phyloP scores from a whole-genome alignment of 2,888 invertebrate genomes.

The Tenthredo notha region DNA sequence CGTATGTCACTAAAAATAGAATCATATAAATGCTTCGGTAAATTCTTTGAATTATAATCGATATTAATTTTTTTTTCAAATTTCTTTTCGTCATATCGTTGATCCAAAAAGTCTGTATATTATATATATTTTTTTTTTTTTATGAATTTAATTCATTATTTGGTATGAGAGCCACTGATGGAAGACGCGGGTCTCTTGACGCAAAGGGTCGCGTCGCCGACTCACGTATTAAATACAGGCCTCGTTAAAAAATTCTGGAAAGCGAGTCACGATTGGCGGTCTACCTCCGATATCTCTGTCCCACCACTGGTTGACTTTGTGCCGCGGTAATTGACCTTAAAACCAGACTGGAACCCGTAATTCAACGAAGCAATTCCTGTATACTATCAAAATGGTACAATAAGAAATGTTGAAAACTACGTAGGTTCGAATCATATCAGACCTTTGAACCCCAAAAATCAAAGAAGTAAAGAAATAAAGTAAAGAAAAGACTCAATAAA shows the following conservation, averaged over 20 bases:
- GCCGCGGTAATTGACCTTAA: constrained; percentile 49
- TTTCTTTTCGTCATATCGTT: not conserved
- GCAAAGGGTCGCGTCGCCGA: constrained; percentile 42
- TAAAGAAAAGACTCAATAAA: too few relatives aligned
- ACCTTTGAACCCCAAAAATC: not conserved
- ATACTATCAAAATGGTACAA: not conserved
- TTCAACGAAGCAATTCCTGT: constrained; percentile 7
- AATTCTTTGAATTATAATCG: not conserved
- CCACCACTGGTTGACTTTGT: constrained; percentile 48
- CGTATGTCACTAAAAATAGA: not conserved
- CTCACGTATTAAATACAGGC: constrained; percentile 53
- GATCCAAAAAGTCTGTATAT: not conserved
- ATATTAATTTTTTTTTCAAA: not conserved
- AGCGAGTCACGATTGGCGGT: constrained; percentile 52
- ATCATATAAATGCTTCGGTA: not conserved
- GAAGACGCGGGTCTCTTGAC: constrained; percentile 44
- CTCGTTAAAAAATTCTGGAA: constrained; percentile 55
- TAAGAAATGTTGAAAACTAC: constrained; percentile 7
- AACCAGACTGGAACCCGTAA: constrained; percentile 29
- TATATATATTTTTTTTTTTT: too few relatives aligned
- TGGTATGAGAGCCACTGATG: constrained; percentile 29
- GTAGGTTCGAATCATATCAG: not conserved
- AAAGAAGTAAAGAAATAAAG: not conserved
- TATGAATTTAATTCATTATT: not conserved
- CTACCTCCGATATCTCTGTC: constrained; percentile 52